A percentile compares a stretch with the other conserved stretches of the same genome.
Conservation (phyloP, 2,113 vertebrate genomes). For the Saccopteryx leptura region DNA sequence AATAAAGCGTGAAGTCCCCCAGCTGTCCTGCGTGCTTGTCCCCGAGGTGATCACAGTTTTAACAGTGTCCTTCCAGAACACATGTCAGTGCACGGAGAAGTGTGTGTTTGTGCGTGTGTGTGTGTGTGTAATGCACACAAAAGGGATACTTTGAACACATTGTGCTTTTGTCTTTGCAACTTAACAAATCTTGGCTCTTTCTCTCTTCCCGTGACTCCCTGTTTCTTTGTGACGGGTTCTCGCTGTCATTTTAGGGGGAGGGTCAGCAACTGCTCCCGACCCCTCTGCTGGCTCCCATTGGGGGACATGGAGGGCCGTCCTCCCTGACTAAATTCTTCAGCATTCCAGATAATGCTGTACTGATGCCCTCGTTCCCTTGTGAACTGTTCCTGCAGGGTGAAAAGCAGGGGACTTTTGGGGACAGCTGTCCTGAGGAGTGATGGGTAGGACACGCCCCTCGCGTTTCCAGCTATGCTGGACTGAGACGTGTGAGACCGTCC, state of each 20-base stretch:
- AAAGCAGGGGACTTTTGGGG: background rate
- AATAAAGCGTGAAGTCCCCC: no score
- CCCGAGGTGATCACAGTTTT: background rate
- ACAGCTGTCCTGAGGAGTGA: background rate
- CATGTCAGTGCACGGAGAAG: no score
- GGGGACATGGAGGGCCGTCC: background rate
- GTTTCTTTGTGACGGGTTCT: background rate
- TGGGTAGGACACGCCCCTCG: background rate
- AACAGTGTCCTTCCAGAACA: background rate
- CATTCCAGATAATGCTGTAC: background rate
- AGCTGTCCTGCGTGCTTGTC: background rate
- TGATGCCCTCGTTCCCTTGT: background rate
- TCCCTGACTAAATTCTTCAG: no score
- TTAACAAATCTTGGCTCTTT: background rate
- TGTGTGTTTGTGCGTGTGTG: background rate
- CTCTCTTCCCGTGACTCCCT: background rate
- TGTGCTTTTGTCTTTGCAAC: background rate
- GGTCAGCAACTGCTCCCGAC: background rate
- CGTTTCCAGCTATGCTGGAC: background rate
- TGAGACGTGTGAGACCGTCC: background rate
- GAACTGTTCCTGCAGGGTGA: background rate
- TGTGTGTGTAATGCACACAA: background rate
- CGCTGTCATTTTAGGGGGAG: background rate
- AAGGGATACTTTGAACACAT: background rate
- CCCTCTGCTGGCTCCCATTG: background rate